These are phyloP conservation scores for Drosophila nikananu DNA, from an alignment of 1,140 invertebrate species.

Conservation along the genomic window DNA sequence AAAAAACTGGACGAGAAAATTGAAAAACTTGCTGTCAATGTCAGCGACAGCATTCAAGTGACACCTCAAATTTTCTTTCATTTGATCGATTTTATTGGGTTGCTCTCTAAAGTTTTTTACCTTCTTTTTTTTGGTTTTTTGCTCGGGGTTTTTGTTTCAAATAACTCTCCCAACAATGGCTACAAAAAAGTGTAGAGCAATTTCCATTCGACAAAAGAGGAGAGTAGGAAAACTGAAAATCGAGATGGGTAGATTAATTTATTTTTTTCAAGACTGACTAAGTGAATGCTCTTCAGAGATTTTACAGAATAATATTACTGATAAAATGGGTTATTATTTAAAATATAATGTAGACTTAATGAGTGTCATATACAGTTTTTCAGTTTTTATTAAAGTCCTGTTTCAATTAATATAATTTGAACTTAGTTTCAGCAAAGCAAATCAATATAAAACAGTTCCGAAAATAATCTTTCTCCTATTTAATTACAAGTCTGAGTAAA, in stretches of 20 bases:
- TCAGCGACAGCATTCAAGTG: slow-evolving; percentile 49
- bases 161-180: slow-evolving; percentile 39
- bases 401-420: not conserved
- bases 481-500: not conserved
- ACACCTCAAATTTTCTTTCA: slow-evolving; percentile 43
- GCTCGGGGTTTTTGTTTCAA: slow-evolving; percentile 38
- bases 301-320: not conserved
- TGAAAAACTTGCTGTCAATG: slow-evolving; percentile 52
- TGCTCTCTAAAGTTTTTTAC: slow-evolving; percentile 19
- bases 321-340: not conserved
- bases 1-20: slow-evolving; percentile 34
- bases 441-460: not conserved
- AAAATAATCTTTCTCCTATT: not conserved
- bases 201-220: slow-evolving; percentile 23
- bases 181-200: slow-evolving; percentile 23
- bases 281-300: not conserved
- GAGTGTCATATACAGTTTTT: too few species aligned
- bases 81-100: slow-evolving; percentile 47
- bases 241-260: not conserved
- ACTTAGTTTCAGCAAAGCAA: not conserved
- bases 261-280: fast-evolving
- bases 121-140: not conserved
- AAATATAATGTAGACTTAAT: not conserved
- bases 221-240: not conserved
- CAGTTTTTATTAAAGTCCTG: not conserved